Evolutionary conservation across 2,888 invertebrate genomes (phyloP), one percentile per base, ranked within the genome.

Genomic region (Scaptomyza flava): DNA sequence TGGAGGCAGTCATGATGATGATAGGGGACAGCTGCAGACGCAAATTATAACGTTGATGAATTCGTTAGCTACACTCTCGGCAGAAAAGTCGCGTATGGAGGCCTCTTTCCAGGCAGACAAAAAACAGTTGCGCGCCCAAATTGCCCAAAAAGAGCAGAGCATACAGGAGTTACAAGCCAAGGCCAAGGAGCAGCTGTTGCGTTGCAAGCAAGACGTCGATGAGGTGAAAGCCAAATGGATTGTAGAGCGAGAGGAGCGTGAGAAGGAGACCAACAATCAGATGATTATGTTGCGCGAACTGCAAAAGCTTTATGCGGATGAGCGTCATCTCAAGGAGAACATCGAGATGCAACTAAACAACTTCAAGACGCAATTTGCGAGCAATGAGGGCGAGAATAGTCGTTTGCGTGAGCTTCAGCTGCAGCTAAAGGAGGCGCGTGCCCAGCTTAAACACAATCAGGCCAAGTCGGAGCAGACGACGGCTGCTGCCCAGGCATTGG

Each of bases 51-150:
- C 95, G 0, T 92, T 96, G 14, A 95, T 95, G 91, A 93, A 95
- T 77, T 95, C 97, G 0, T 91, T 98, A 48, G 94, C 96, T 0
- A 96, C 96, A 1, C 92, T 98, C 33, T 95, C 96, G 0, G 95
- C 95, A 4, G 97, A 97, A 90, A 98, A 97, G 89, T 95, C 96
- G 1, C 94, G 96, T 46, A 95, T 97, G 94, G 97, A 98, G 91
- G 95, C 96, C 53, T 96, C 95, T 45, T 97, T 96, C 90, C 95
- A 96, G 83, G 93, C 94, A 11, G 96, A 96, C 82, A 95, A 94
- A 79, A 95, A 94, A 87, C 93, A 93, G 71, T 72, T 94, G 20
- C 92, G 94, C 33, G 93, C 92, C 81, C 96, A 95, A 77, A 71
- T 90, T 7, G 72, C 90, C 65, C 74, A 92, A 81, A 86, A 93